A percentile compares a stretch with the other conserved stretches of the same genome.
Conservation (phyloP, 1,140 invertebrate species). For the Zaprionus lachaisei region DNA sequence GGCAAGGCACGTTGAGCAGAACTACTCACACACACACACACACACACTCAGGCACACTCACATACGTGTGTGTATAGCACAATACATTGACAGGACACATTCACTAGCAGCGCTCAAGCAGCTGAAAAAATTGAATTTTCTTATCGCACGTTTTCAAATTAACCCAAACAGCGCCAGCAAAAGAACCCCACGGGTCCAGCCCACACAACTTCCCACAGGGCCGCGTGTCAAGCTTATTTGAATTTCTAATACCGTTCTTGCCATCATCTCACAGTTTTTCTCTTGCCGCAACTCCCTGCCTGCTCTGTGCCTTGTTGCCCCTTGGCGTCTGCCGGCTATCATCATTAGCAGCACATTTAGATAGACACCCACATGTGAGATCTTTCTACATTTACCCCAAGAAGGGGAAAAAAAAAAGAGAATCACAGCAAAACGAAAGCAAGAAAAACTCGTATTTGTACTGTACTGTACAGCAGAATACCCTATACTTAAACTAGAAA, state of each 20-base stretch:
- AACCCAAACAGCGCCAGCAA: conserved; percentile 53
- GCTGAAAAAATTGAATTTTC: conserved; percentile 65
- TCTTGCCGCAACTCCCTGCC: not conserved
- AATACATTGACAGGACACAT: conserved; percentile 42
- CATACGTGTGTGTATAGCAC: not conserved
- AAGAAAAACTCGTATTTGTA: not conserved
- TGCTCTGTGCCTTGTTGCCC: conserved; percentile 14
- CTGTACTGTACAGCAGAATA: not conserved
- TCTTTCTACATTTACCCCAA: conserved; percentile 21
- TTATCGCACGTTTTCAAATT: conserved; percentile 76
- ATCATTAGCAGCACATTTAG: conserved; percentile 67
- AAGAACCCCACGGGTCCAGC: not conserved
- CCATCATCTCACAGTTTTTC: not conserved
- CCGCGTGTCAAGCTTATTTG: conserved; percentile 45
- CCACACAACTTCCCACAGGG: not conserved
- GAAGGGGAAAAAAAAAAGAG: conserved; percentile 5
- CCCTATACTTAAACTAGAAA: not conserved
- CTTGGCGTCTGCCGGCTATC: conserved; percentile 40
- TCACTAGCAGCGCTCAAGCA: not conserved
- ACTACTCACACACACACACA: conserved; percentile 9
- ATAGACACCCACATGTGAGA: conserved; percentile 42
- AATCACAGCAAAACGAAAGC: not conserved
- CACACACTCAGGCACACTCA: not conserved
- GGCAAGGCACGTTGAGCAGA: conserved; percentile 33
- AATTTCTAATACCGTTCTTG: conserved; percentile 34